Conservation (phyloP, 2,888 invertebrate genomes). For the Theretra japonica region DNA sequence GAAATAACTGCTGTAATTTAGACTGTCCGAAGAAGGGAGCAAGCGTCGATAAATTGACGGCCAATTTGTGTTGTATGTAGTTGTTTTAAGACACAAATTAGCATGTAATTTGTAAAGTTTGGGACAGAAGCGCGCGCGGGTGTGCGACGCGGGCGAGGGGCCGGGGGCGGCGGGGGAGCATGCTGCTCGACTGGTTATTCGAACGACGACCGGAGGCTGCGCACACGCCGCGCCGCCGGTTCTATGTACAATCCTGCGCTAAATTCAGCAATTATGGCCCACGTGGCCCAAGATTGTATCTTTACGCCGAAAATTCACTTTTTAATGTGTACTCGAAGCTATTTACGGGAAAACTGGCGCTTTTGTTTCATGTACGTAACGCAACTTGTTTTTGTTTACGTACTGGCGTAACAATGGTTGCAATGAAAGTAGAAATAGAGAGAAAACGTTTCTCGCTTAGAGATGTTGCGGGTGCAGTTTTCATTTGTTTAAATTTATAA, state of each 20-base stretch:
- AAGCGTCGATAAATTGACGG: conserved; percentile 40
- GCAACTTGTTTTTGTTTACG: conserved; percentile 7
- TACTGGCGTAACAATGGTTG: background rate
- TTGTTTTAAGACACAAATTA: conserved; percentile 50
- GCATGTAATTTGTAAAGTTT: conserved; percentile 59
- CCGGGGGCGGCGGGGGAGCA: conserved; percentile 62
- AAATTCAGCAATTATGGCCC: conserved; percentile 64
- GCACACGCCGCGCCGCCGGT: conserved; percentile 75
- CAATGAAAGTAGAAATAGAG: background rate
- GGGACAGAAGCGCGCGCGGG: conserved; percentile 61
- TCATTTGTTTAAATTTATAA: background rate
- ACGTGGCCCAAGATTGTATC: conserved; percentile 59
- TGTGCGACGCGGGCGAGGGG: conserved; percentile 53
- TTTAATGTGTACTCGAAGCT: conserved; percentile 41
- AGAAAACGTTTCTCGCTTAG: background rate
- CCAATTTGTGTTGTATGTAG: conserved; percentile 42
- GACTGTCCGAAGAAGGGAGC: conserved; percentile 45
- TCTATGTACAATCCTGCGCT: conserved; percentile 63
- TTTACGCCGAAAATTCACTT: conserved; percentile 51
- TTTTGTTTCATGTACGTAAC: conserved; percentile 17
- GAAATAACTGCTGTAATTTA: conserved; percentile 67
- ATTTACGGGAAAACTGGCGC: conserved; percentile 38
- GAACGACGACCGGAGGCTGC: conserved; percentile 83
- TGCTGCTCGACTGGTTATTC: conserved; percentile 82
- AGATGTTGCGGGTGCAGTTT: background rate